Evolutionary conservation across 2,113 vertebrate genomes (phyloP).

Genomic region (Daubentonia madagascariensis): DNA sequence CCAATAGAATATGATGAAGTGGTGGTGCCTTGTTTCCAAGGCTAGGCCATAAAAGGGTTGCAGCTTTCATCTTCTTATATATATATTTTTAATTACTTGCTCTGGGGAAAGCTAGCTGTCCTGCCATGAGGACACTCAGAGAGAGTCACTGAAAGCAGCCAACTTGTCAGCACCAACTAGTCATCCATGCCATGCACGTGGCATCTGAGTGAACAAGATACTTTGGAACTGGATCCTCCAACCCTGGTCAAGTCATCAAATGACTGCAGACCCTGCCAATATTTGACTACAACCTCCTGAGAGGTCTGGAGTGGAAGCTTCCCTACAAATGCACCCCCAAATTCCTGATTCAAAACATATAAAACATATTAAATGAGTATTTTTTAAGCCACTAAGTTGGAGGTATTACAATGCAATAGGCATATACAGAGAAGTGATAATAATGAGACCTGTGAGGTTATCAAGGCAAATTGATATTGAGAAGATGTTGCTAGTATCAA

Average conservation of each 20-base stretch:
- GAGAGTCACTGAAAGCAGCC: too few relatives aligned
- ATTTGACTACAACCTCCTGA: neutral
- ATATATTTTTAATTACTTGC: neutral
- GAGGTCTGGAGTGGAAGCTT: too few relatives aligned
- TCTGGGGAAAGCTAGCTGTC: neutral
- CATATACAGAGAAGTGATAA: neutral
- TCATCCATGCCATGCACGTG: neutral
- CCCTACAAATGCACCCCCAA: too few relatives aligned
- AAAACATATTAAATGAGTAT: neutral
- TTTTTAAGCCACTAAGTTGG: neutral
- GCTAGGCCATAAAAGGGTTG: too few relatives aligned
- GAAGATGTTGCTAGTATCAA: neutral
- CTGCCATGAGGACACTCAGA: neutral
- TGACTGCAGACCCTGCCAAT: too few relatives aligned
- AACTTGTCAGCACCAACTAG: neutral
- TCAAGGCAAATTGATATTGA: neutral
- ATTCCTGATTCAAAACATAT: neutral
- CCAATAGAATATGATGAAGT: neutral
- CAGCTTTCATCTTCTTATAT: too few relatives aligned
- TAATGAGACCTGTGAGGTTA: neutral
- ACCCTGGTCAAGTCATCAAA: neutral
- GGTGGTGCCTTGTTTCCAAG: neutral
- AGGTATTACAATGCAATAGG: rapidly evolving
- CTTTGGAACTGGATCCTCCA: neutral
- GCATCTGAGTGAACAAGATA: neutral